Evolutionary conservation across 2,797 vertebrate species (phyloP).

Genomic region (Coreius guichenoti): DNA sequence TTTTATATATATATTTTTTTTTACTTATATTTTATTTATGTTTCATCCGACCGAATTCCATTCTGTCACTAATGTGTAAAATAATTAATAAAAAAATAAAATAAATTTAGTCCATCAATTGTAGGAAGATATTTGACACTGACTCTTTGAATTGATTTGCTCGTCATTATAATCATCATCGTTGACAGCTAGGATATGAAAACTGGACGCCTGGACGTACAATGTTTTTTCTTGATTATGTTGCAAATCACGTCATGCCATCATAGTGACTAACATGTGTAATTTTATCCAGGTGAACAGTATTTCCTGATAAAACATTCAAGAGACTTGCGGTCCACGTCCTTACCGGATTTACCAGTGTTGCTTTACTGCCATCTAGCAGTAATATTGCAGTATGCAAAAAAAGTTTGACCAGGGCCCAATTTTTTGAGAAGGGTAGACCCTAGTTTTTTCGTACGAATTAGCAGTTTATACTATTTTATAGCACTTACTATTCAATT

Average conservation of each 20-base stretch:
- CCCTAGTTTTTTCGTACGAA: background rate
- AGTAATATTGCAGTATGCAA: background rate
- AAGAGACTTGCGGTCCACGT: background rate
- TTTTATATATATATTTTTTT: background rate
- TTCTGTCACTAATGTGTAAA: background rate
- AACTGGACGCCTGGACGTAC: background rate
- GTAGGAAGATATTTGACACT: background rate
- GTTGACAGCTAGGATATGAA: background rate
- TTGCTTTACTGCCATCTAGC: conserved; percentile 49
- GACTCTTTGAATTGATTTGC: background rate
- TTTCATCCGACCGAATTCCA: background rate
- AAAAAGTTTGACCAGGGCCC: background rate
- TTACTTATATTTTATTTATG: too few relatives aligned
- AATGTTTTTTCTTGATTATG: background rate
- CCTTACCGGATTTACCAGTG: background rate
- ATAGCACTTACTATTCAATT: background rate
- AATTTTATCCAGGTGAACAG: background rate
- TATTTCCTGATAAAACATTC: background rate
- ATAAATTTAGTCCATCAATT: background rate
- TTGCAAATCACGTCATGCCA: background rate
- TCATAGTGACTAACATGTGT: background rate
- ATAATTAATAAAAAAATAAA: background rate
- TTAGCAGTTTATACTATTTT: background rate
- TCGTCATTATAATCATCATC: background rate
- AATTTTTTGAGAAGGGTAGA: background rate